Conservation (phyloP, 2,888 invertebrate species). For the Apomyelois bistriatella region DNA sequence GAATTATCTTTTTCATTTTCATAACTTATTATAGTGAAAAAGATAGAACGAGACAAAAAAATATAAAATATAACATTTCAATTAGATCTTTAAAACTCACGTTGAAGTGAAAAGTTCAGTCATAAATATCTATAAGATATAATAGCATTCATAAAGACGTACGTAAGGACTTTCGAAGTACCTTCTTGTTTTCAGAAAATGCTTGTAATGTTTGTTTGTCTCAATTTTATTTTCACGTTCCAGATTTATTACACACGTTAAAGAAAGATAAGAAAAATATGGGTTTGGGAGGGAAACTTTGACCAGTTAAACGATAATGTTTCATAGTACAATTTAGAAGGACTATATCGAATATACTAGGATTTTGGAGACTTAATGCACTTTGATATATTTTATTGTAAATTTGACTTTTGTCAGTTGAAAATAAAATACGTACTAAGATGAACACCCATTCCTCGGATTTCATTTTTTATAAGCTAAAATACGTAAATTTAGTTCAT, state of each 20-base stretch:
- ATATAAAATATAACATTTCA: no score
- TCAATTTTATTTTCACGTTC: slow-evolving; percentile 2
- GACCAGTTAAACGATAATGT: slow-evolving; percentile 7
- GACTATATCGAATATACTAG: no score
- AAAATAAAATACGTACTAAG: no score
- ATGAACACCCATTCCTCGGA: no score
- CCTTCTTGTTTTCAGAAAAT: background rate
- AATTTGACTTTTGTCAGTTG: no score
- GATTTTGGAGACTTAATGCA: no score
- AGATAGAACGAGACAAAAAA: no score
- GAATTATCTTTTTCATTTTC: no score
- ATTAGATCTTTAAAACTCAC: background rate
- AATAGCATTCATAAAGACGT: background rate
- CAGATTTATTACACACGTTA: slow-evolving; percentile 9
- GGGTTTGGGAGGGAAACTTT: background rate
- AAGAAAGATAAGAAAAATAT: slow-evolving; percentile 8
- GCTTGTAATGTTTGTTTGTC: slow-evolving; percentile 6
- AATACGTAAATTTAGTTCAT: no score
- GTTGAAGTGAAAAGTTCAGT: background rate
- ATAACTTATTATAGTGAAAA: no score
- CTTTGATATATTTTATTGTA: no score
- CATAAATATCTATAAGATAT: background rate
- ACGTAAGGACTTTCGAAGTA: background rate
- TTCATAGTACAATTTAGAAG: background rate
- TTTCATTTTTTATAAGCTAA: no score